Evolutionary conservation across 2,113 vertebrate genomes (phyloP).

Genomic region (Sceloporus undulatus): DNA sequence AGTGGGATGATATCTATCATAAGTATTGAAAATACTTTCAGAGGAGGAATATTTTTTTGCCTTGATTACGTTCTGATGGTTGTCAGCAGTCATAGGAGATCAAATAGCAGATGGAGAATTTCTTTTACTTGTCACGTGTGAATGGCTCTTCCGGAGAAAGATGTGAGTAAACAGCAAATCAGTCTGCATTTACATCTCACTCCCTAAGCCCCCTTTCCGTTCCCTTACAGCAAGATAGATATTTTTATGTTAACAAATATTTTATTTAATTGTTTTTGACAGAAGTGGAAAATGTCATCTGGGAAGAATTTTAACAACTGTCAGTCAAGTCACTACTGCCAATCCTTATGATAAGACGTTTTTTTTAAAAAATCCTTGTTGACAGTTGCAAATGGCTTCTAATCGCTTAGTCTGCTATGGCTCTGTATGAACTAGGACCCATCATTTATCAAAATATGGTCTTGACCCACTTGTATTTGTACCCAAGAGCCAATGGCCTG

Average conservation of each 20-base stretch:
- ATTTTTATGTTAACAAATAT: background rate
- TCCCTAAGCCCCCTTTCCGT: background rate
- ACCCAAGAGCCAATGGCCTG: background rate
- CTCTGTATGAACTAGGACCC: background rate
- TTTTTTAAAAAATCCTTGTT: background rate
- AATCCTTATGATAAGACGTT: background rate
- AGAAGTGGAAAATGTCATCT: conserved; percentile 1
- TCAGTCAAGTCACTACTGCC: background rate
- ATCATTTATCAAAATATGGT: background rate
- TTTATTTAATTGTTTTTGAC: background rate
- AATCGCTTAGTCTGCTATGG: no score
- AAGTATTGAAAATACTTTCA: background rate
- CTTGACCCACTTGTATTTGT: background rate
- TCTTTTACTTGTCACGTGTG: background rate
- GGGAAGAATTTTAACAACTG: background rate
- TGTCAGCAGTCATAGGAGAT: background rate
- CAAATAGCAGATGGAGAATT: background rate
- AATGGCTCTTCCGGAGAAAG: background rate
- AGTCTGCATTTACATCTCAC: background rate
- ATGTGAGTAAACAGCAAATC: conserved; percentile 16
- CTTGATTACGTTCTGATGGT: background rate
- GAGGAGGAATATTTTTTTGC: background rate
- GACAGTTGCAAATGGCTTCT: no score
- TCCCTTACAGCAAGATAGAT: conserved; percentile 4
- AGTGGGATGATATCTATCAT: background rate